These are phyloP conservation scores for Parazoanthus atlanticus DNA, from an alignment of 92 coral and sea anemone species.

Conservation along the genomic window DNA sequence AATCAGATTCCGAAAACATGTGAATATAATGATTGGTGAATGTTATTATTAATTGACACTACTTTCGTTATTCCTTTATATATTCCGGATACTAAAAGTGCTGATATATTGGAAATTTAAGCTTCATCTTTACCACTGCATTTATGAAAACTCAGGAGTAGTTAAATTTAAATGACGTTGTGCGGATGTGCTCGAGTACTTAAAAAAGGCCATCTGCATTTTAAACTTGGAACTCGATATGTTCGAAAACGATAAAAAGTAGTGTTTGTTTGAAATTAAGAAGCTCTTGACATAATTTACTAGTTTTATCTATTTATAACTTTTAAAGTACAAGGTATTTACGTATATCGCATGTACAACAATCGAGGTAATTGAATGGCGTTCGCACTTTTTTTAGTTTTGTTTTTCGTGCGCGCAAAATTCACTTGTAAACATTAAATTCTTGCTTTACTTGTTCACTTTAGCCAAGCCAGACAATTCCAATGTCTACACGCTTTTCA, in stretches of 20 bases:
- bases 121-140: background rate
- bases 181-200: background rate
- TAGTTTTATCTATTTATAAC: no score
- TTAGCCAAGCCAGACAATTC: no score
- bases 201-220: background rate
- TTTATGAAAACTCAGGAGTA: background rate
- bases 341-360: no score
- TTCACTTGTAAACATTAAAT: no score
- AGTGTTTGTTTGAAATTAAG: background rate
- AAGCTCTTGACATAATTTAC: background rate
- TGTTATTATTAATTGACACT: background rate
- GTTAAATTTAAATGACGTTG: background rate
- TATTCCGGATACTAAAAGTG: constrained; percentile 12
- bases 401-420: no score
- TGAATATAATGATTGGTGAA: background rate
- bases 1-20: background rate
- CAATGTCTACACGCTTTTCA: no score
- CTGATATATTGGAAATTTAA: constrained; percentile 18
- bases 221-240: constrained; percentile 1
- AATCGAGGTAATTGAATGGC: no score
- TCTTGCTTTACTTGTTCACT: no score
- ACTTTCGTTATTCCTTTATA: background rate
- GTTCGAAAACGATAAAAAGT: background rate
- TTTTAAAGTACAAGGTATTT: no score
- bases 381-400: no score